phyloP scores from a whole-genome alignment of 2,797 vertebrate genomes.

The Neosilurus mollespiculum region DNA sequence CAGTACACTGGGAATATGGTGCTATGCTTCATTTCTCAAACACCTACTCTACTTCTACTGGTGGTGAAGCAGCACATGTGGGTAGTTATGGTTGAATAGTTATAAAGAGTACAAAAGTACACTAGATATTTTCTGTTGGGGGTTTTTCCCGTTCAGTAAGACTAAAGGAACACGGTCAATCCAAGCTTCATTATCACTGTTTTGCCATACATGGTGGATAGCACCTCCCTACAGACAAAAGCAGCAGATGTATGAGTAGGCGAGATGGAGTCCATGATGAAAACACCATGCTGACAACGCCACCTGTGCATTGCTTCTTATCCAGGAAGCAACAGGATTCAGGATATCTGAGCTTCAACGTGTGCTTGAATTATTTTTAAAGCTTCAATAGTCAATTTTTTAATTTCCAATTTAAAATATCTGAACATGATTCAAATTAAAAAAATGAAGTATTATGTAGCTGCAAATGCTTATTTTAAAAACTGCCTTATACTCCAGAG shows the following conservation, averaged over 20 bases:
- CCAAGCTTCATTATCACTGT: slow-evolving; percentile 43
- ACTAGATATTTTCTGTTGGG: neutral
- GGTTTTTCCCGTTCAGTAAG: neutral
- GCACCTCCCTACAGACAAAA: slow-evolving; percentile 43
- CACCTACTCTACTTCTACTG: neutral
- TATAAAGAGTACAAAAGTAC: neutral
- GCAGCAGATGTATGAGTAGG: slow-evolving; percentile 56
- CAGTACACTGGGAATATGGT: neutral
- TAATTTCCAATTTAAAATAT: neutral
- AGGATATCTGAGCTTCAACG: slow-evolving; percentile 37
- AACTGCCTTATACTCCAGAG: neutral
- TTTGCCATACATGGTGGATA: slow-evolving; percentile 41
- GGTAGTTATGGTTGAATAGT: neutral
- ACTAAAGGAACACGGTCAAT: slow-evolving; percentile 33
- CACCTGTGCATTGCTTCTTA: slow-evolving; percentile 50
- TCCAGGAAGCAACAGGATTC: slow-evolving; percentile 42
- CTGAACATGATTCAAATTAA: too few relatives aligned
- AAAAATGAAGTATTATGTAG: neutral
- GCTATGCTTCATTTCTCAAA: neutral
- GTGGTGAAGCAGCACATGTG: neutral
- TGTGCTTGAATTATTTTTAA: slow-evolving; percentile 17
- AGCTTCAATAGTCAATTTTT: neutral
- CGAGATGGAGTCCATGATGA: slow-evolving; percentile 27
- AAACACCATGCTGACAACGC: slow-evolving; percentile 50
- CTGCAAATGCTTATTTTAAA: neutral